A percentile compares a stretch with the other conserved stretches of the same genome.
phyloP scores from a whole-genome alignment of 2,113 vertebrate genomes.

The Cynoglossus semilaevis region DNA sequence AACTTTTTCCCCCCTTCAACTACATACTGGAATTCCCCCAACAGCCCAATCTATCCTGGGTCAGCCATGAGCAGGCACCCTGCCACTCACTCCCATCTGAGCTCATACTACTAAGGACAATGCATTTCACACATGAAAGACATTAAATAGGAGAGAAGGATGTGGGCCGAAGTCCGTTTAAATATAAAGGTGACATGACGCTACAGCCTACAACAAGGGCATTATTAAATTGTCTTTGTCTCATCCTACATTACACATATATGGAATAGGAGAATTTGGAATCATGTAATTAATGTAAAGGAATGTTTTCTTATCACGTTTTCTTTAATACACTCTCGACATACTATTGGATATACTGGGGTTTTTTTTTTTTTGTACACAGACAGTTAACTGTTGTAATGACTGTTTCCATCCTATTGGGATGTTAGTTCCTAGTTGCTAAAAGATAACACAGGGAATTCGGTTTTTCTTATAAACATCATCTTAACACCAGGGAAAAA shows the following conservation, averaged over 20 bases:
- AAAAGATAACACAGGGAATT: too few species aligned
- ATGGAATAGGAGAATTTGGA: slow-evolving; percentile 11
- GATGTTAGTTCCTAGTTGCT: slow-evolving; percentile 3
- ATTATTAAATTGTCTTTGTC: slow-evolving; percentile 28
- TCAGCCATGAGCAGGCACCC: slow-evolving; percentile 73
- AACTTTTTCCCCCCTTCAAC: slow-evolving; percentile 68
- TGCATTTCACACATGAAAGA: not conserved
- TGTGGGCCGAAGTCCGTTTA: slow-evolving; percentile 35
- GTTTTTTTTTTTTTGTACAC: slow-evolving; percentile 22
- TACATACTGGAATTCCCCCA: slow-evolving; percentile 75
- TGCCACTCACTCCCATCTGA: slow-evolving; percentile 72
- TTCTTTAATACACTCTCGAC: slow-evolving; percentile 37
- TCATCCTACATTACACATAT: not conserved
- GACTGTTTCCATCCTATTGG: slow-evolving; percentile 1
- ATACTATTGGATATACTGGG: slow-evolving; percentile 46
- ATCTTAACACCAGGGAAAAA: too few species aligned
- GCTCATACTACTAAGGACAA: slow-evolving; percentile 75
- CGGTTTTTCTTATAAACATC: too few species aligned
- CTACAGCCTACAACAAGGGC: slow-evolving; percentile 30
- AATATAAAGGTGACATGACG: slow-evolving; percentile 41
- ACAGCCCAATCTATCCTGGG: slow-evolving; percentile 71
- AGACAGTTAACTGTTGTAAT: slow-evolving; percentile 40
- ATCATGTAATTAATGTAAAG: slow-evolving; percentile 13
- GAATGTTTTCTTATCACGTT: slow-evolving; percentile 3
- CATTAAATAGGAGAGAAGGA: not conserved